Evolutionary conservation across 2,797 vertebrate genomes (phyloP).

Genomic region (Parotocinclus haroldoi): DNA sequence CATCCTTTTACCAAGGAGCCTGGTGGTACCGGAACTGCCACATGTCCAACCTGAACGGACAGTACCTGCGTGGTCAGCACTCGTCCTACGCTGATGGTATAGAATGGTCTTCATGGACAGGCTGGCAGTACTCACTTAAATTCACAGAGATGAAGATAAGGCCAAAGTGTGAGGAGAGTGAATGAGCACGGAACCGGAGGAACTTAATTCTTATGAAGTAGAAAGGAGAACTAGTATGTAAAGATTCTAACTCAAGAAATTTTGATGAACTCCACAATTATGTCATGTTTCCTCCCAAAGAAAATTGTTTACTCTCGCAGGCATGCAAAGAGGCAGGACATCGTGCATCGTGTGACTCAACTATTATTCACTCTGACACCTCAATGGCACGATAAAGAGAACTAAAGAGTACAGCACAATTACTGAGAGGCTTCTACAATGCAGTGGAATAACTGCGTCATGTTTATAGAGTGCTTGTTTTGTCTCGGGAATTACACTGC

Average conservation of each 20-base stretch:
- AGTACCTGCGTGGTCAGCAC: conserved; percentile 81
- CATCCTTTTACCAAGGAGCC: conserved; percentile 86
- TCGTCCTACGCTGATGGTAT: conserved; percentile 69
- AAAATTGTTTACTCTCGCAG: background rate
- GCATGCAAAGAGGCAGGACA: background rate
- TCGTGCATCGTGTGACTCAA: background rate
- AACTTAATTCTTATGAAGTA: too few species aligned
- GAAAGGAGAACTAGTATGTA: background rate
- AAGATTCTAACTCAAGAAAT: conserved; percentile 33
- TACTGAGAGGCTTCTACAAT: background rate
- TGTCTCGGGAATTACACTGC: background rate
- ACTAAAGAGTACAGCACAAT: conserved; percentile 10
- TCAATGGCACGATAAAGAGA: conserved; percentile 2
- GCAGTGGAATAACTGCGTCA: conserved; percentile 12
- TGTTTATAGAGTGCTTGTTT: background rate
- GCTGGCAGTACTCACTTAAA: conserved; percentile 93
- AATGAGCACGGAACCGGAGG: conserved; percentile 28
- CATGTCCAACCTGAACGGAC: conserved; percentile 88
- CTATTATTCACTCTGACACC: conserved; percentile 36
- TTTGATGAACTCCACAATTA: conserved; percentile 33
- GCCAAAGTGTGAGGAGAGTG: conserved; percentile 70
- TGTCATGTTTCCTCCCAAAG: conserved; percentile 8
- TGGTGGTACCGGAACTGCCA: conserved; percentile 80
- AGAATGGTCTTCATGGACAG: conserved; percentile 95
- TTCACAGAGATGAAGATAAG: conserved; percentile 59